Conservation (phyloP, 2,888 invertebrate species). For the Onchidella celtica region DNA sequence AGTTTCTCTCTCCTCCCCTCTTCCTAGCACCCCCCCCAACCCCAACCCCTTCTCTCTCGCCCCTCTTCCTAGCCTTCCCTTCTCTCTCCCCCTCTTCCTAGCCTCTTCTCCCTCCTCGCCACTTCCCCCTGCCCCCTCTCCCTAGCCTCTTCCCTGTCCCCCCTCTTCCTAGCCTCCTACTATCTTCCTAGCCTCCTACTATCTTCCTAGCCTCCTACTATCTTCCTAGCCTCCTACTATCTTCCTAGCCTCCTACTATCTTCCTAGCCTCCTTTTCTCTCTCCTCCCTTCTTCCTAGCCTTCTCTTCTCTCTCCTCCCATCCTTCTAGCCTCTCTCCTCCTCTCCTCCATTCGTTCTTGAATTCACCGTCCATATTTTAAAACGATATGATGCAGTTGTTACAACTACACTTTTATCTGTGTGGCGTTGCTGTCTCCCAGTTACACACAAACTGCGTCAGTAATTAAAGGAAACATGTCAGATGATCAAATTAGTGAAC, state of each 20-base stretch:
- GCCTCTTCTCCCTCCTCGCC: not conserved
- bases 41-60: not conserved
- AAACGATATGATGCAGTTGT: too few species aligned
- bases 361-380: too few species aligned
- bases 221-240: too few species aligned
- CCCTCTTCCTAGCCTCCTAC: slow-evolving; percentile 2
- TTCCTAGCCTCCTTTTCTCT: not conserved
- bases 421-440: too few species aligned
- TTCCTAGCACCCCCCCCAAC: not conserved
- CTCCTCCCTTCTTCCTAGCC: not conserved
- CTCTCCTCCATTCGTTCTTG: slow-evolving; percentile 23
- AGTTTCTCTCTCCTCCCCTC: not conserved
- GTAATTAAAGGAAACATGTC: too few species aligned
- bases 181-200: not conserved
- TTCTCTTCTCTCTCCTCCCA: slow-evolving; percentile 16
- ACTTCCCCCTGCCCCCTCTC: not conserved
- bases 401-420: too few species aligned
- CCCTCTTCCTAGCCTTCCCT: not conserved
- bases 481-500: too few species aligned
- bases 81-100: slow-evolving; percentile 31
- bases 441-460: too few species aligned
- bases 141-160: slow-evolving; percentile 31
- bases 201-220: not conserved
- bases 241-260: slow-evolving; percentile 11
- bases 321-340: slow-evolving; percentile 35